A percentile compares a stretch with the other conserved stretches of the same genome.
These are phyloP conservation scores for Saccopteryx leptura DNA, from an alignment of 2,113 vertebrate species.

Conservation along the genomic window DNA sequence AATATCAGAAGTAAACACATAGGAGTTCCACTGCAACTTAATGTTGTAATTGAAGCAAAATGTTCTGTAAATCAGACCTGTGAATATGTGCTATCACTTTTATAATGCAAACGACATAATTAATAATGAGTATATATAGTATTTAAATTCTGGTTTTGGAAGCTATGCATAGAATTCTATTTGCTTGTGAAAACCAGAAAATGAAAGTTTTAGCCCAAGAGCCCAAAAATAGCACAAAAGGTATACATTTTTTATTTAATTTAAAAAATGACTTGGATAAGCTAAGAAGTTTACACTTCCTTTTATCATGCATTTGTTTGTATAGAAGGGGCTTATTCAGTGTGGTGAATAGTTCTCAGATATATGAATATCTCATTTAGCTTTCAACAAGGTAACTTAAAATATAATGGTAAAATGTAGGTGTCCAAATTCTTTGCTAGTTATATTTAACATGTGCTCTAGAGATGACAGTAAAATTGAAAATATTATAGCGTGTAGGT, in stretches of 20 bases:
- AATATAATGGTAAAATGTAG: neutral
- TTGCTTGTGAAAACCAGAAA: constrained; percentile 44
- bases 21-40: neutral
- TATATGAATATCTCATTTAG: neutral
- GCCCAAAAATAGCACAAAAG: neutral
- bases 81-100: constrained; percentile 68
- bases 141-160: constrained; percentile 65
- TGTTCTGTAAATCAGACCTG: constrained; percentile 61
- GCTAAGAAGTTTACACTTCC: neutral
- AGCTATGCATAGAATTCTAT: constrained; percentile 38
- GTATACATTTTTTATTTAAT: neutral
- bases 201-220: constrained; percentile 3
- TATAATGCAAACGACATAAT: constrained; percentile 66
- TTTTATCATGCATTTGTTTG: neutral
- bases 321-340: neutral
- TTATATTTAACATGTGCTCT: neutral
- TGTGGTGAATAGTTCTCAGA: neutral
- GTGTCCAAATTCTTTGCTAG: neutral
- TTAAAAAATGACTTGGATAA: neutral
- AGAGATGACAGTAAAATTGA: neutral
- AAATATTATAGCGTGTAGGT: neutral
- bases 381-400: neutral
- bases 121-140: constrained; percentile 58
- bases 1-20: neutral
- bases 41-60: constrained; percentile 61